Conservation (phyloP, 2,113 vertebrate species). For the Corvus cornix region DNA sequence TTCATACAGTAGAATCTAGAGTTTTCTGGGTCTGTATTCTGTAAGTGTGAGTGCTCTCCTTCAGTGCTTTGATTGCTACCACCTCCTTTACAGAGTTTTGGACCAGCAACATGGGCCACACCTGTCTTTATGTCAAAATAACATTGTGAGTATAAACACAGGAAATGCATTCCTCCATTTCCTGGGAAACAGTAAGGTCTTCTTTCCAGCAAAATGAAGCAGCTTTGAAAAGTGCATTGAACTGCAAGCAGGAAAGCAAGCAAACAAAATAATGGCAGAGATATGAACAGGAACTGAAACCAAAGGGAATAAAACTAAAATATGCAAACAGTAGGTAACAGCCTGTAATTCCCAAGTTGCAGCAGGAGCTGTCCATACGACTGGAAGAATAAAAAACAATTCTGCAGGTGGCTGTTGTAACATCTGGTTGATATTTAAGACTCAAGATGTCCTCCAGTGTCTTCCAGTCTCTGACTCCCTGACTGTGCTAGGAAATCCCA, state of each 20-base stretch:
- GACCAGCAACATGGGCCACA: not conserved
- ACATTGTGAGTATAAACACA: not conserved
- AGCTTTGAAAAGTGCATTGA: not conserved
- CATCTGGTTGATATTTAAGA: not conserved
- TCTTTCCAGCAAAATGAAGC: not conserved
- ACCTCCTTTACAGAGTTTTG: not conserved
- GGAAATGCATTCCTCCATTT: not conserved
- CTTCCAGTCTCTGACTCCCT: not conserved
- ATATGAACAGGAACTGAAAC: not conserved
- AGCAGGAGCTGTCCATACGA: fast-evolving
- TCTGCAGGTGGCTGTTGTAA: not conserved
- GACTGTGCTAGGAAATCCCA: not conserved
- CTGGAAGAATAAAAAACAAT: not conserved
- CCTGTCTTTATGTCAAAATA: not conserved
- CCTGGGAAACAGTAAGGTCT: not conserved
- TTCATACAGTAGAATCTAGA: not conserved
- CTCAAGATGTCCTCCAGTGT: not conserved
- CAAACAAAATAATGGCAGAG: not conserved
- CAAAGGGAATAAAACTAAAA: not conserved
- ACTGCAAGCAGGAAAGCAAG: not conserved
- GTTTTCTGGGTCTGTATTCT: not conserved
- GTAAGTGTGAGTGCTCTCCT: no score
- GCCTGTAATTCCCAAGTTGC: not conserved
- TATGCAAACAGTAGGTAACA: not conserved
- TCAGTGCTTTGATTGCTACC: not conserved